These are phyloP conservation scores for Hippoglossus stenolepis DNA, from an alignment of 2,113 vertebrate species.

Conservation along the genomic window DNA sequence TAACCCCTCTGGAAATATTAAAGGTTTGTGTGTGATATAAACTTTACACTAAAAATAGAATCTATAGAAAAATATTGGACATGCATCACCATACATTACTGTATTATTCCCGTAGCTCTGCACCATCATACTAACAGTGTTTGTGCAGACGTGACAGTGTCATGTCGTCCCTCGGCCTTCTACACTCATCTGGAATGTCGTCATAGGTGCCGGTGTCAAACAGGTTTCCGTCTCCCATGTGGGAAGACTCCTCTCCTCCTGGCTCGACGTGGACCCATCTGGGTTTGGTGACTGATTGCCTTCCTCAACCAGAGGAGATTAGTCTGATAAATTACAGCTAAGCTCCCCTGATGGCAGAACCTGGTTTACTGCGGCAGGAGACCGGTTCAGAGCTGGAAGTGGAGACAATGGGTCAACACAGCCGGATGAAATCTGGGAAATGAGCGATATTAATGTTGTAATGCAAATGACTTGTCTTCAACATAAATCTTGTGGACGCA, in stretches of 20 bases:
- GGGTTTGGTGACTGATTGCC: conserved; percentile 61
- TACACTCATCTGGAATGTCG: conserved; percentile 33
- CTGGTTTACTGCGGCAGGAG: conserved; percentile 62
- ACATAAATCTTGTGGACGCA: neutral
- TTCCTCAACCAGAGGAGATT: conserved; percentile 54
- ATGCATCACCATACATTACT: neutral
- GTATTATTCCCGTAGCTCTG: neutral
- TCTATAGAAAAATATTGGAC: neutral
- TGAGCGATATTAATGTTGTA: conserved; percentile 22
- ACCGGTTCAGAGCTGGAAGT: conserved; percentile 46
- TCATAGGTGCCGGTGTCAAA: conserved; percentile 46
- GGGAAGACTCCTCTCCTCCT: conserved; percentile 18
- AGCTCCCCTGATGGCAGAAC: conserved; percentile 54
- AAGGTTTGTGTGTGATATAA: too few relatives aligned
- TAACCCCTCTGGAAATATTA: too few relatives aligned
- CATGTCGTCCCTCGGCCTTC: conserved; percentile 5
- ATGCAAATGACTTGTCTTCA: conserved; percentile 28
- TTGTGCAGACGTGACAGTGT: conserved; percentile 6
- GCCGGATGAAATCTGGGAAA: conserved; percentile 53
- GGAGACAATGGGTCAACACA: conserved; percentile 46
- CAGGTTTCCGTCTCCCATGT: conserved; percentile 34
- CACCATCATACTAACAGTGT: neutral
- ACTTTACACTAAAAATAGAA: neutral
- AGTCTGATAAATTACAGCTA: conserved; percentile 50
- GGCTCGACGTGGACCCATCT: conserved; percentile 25